Percentiles rank a stretch among this genome's conserved stretches.
phyloP scores from a whole-genome alignment of 1,140 invertebrate genomes.

The Periplaneta americana region DNA sequence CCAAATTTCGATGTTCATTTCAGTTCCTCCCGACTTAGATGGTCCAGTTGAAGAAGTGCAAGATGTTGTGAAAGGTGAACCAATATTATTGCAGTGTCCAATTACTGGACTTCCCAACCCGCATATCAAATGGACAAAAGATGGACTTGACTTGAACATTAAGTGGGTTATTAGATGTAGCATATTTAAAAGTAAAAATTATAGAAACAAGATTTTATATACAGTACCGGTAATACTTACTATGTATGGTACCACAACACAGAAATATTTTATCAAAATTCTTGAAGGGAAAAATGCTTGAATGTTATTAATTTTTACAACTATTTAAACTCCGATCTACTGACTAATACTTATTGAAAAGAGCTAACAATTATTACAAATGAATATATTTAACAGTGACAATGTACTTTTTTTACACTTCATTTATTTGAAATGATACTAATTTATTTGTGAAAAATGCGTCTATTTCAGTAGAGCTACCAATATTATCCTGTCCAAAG shows the following conservation, averaged over 20 bases:
- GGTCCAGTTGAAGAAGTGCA: slow-evolving; percentile 15
- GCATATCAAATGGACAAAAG: slow-evolving; percentile 19
- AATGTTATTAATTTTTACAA: too few relatives aligned
- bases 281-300: too few relatives aligned
- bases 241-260: not conserved
- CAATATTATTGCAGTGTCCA: slow-evolving; percentile 20
- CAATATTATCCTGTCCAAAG: slow-evolving; percentile 2
- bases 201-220: not conserved
- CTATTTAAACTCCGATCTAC: too few relatives aligned
- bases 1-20: too few relatives aligned
- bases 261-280: not conserved
- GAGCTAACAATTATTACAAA: too few relatives aligned
- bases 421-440: too few relatives aligned
- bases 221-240: not conserved
- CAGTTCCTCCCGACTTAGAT: slow-evolving; percentile 23
- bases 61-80: slow-evolving; percentile 20
- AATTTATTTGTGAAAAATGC: too few relatives aligned
- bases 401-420: too few relatives aligned
- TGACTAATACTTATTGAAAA: too few relatives aligned
- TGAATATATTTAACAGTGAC: too few relatives aligned
- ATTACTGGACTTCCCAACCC: slow-evolving; percentile 25
- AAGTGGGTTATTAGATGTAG: slow-evolving; percentile 9
- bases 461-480: not conserved
- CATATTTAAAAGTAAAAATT: too few relatives aligned
- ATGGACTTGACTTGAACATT: slow-evolving; percentile 1